These are phyloP conservation scores for Bovichtus diacanthus DNA, from an alignment of 2,797 vertebrate genomes.

Conservation along the genomic window DNA sequence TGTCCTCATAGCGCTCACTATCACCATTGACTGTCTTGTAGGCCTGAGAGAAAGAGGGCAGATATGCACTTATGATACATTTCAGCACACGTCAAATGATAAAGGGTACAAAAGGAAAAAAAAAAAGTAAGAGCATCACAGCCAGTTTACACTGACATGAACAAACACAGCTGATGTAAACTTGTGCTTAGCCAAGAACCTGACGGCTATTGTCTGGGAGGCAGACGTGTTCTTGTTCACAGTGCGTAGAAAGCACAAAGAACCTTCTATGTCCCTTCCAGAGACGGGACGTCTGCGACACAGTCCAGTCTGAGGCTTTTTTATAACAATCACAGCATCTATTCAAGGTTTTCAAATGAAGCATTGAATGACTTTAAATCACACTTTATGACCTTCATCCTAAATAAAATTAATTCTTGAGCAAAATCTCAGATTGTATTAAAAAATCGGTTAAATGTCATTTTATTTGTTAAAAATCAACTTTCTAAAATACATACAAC, in stretches of 20 bases:
- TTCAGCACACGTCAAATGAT: slow-evolving; percentile 39
- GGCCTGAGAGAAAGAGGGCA: slow-evolving; percentile 66
- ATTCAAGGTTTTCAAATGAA: too few species aligned
- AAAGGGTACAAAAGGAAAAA: not conserved
- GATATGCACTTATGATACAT: slow-evolving; percentile 24
- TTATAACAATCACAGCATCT: too few species aligned
- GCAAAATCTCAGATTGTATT: too few species aligned
- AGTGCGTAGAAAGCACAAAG: slow-evolving; percentile 38
- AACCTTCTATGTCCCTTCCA: slow-evolving; percentile 1
- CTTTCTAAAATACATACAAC: too few species aligned
- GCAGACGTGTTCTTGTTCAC: not conserved
- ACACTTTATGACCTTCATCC: too few species aligned
- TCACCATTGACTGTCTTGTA: slow-evolving; percentile 81
- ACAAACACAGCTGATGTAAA: slow-evolving; percentile 11
- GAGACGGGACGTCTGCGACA: slow-evolving; percentile 19
- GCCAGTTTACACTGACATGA: not conserved
- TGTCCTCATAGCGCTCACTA: slow-evolving; percentile 68
- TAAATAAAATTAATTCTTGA: too few species aligned
- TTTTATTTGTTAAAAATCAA: too few species aligned
- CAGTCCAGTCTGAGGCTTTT: not conserved
- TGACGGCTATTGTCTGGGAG: not conserved
- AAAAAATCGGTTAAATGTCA: too few species aligned
- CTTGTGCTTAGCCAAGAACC: slow-evolving; percentile 2
- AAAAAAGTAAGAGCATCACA: not conserved
- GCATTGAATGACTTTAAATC: too few species aligned